Evolutionary conservation across 1,140 invertebrate genomes (phyloP).

Genomic region (Eriocheir sinensis): DNA sequence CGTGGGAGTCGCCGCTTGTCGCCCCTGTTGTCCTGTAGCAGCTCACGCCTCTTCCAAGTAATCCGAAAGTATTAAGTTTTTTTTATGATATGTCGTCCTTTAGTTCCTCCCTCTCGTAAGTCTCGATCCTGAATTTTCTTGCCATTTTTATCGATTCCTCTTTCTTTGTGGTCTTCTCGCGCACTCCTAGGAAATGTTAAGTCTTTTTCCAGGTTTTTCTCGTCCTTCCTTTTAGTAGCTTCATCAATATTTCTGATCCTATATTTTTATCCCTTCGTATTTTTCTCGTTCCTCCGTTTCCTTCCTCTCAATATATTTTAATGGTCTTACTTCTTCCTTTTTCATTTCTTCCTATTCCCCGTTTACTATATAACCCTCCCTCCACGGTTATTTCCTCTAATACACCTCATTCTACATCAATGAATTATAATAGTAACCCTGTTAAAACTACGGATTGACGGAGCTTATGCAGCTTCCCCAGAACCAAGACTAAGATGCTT

Average conservation of each 20-base stretch:
- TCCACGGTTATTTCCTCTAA: not conserved
- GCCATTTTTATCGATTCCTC: not conserved
- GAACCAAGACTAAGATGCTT: too few relatives aligned
- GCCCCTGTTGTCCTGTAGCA: not conserved
- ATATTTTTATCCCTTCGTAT: not conserved
- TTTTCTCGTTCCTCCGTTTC: not conserved
- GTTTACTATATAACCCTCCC: not conserved
- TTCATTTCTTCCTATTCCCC: not conserved
- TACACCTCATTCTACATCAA: too few relatives aligned
- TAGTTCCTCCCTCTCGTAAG: not conserved
- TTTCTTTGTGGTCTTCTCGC: not conserved
- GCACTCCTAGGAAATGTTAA: too few relatives aligned
- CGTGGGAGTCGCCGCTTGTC: too few relatives aligned
- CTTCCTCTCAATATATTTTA: not conserved
- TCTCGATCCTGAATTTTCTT: not conserved
- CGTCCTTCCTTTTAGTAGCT: too few relatives aligned
- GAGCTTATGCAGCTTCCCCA: too few relatives aligned
- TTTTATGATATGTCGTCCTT: not conserved
- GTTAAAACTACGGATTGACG: too few relatives aligned
- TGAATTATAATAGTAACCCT: too few relatives aligned
- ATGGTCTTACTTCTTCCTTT: not conserved
- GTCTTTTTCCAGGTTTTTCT: too few relatives aligned
- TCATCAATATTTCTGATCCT: not conserved
- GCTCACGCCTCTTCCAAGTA: too few relatives aligned
- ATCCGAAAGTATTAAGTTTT: too few relatives aligned